A percentile compares a stretch with the other conserved stretches of the same genome.
Conservation (phyloP, 2,888 invertebrate species). For the Artemia sinica region DNA sequence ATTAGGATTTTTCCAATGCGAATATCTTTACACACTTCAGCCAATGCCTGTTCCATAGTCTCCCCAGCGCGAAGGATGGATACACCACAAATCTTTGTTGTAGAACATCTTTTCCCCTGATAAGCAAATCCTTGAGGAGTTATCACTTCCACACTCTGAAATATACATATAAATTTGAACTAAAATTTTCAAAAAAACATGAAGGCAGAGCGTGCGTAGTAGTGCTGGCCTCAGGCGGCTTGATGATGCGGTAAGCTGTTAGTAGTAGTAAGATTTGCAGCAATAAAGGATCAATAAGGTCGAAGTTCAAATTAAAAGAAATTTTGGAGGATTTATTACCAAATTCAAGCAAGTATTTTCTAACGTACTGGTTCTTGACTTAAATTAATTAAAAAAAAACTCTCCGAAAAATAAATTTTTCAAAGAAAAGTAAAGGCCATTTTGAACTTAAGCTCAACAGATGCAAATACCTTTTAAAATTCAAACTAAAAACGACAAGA, state of each 20-base stretch:
- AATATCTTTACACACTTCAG: conserved; percentile 93
- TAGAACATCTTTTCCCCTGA: conserved; percentile 62
- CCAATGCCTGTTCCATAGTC: conserved; percentile 96
- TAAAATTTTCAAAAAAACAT: background rate
- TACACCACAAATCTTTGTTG: conserved; percentile 86
- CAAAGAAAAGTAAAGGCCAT: too few relatives aligned
- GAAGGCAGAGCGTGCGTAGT: too few relatives aligned
- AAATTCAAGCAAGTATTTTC: too few relatives aligned
- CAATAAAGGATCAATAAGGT: background rate
- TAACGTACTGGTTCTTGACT: too few relatives aligned
- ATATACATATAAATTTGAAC: conserved; percentile 20
- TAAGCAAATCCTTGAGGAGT: conserved; percentile 77
- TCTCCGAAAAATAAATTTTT: too few relatives aligned
- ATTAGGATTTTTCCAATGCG: conserved; percentile 97
- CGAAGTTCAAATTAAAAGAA: background rate
- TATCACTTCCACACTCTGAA: conserved; percentile 53
- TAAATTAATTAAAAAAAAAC: too few relatives aligned
- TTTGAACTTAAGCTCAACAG: too few relatives aligned
- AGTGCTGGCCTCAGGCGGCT: too few relatives aligned
- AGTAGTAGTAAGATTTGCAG: background rate
- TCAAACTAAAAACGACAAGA: too few relatives aligned
- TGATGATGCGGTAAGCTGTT: background rate
- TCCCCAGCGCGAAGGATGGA: conserved; percentile 95
- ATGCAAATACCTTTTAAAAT: too few relatives aligned
- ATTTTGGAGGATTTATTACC: too few relatives aligned